phyloP scores from a whole-genome alignment of 2,888 invertebrate genomes.

The Graphium colonna region DNA sequence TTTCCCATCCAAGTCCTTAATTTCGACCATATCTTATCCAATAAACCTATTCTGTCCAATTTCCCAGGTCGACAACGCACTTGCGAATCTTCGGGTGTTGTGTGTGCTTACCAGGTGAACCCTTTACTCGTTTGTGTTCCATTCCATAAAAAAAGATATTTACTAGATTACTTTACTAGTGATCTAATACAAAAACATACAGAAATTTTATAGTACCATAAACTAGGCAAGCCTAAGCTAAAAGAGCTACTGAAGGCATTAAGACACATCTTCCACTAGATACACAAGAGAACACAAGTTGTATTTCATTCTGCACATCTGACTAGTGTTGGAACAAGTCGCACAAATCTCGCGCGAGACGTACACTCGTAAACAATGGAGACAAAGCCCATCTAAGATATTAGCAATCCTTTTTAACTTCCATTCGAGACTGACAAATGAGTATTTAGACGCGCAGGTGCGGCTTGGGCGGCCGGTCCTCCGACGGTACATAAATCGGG shows the following conservation, averaged over 20 bases:
- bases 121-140: too few relatives aligned
- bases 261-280: neutral
- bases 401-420: slow-evolving; percentile 73
- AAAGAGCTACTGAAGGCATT: neutral
- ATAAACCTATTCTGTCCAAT: too few relatives aligned
- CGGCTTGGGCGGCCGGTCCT: slow-evolving; percentile 40
- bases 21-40: too few relatives aligned
- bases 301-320: slow-evolving; percentile 20
- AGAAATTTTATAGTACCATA: too few relatives aligned
- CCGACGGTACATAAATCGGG: slow-evolving; percentile 56
- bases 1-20: too few relatives aligned
- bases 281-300: slow-evolving; percentile 1
- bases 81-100: too few relatives aligned
- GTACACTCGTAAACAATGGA: slow-evolving; percentile 48
- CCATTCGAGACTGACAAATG: slow-evolving; percentile 70
- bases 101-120: too few relatives aligned
- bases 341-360: slow-evolving; percentile 31
- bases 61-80: too few relatives aligned
- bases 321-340: too few relatives aligned
- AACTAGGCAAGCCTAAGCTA: neutral
- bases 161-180: too few relatives aligned
- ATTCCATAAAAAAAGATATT: too few relatives aligned
- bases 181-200: too few relatives aligned
- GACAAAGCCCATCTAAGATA: slow-evolving; percentile 65
- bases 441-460: slow-evolving; percentile 70